Base-by-base conservation (phyloP, 2,113 vertebrate species). In the Trematomus loennbergii region DNA sequence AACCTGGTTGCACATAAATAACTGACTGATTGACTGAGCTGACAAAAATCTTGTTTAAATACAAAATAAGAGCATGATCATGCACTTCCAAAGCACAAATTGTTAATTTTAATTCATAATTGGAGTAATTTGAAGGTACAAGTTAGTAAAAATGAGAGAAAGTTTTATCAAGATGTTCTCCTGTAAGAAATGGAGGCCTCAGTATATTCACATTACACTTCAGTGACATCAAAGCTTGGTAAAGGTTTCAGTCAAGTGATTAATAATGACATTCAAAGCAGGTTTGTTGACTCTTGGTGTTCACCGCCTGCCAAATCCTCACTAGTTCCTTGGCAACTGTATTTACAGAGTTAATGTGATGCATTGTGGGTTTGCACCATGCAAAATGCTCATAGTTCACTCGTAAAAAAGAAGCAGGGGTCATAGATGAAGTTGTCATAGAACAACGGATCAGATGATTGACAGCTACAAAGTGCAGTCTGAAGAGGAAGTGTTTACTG, bases 241-340 rank as follows among this genome's bases (percentile, higher is more conserved):
- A 67, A 52, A 52, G 8, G 54, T 36, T 29, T 55, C 13, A 64
- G 59, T 43, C 25, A 6, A 0, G 29, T 70, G 72, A 64, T 57
- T 63, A 9, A 36, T 70, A 1, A 9, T 18, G 12, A 72, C 40
- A 57, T 48, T 12, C 11, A 66, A 2, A 18, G 54, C 69, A 18
- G 63, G 17, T 66, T 65, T 66, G 64, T 74, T 81, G 84, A 86
- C 83, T 81, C 46, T 64, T 78, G 79, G 75, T 66, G 65, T 72
- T 78, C 52, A 60, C 58, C 17, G 53, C 17, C 17, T 58, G 9
- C 48, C 20, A 43, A 22, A 25, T n/a, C 15, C 43, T 57, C 15
- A 9, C 2, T 2, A 9, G 46, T 53, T 29, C 12, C n/a, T 18
- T 33, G 48, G 17, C 48, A 46, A 9, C 63, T 17, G 18, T 20